Conservation (phyloP, 2,113 vertebrate genomes). For the Xiphorhynchus elegans region DNA sequence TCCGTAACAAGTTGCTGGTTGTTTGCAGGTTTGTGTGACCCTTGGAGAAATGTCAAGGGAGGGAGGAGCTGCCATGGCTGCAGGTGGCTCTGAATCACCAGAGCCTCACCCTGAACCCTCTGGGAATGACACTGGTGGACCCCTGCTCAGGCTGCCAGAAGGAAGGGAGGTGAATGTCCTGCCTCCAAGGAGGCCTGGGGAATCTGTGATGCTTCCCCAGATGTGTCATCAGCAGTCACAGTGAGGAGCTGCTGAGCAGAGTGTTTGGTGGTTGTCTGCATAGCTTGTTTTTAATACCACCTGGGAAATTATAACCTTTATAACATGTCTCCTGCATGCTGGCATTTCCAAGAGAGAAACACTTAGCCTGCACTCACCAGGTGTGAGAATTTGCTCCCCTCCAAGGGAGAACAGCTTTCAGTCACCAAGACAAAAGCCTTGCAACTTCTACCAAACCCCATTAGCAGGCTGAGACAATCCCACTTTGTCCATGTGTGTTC, state of each 20-base stretch:
- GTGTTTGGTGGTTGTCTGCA: neutral
- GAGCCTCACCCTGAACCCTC: neutral
- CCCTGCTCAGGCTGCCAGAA: neutral
- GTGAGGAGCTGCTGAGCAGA: slow-evolving; percentile 19
- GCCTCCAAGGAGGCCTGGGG: neutral
- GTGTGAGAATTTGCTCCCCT: neutral
- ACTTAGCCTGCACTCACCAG: neutral
- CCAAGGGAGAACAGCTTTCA: neutral
- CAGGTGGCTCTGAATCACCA: neutral
- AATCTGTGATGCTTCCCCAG: neutral
- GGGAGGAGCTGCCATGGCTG: neutral
- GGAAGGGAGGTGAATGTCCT: neutral
- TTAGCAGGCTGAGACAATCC: neutral
- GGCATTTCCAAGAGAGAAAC: neutral
- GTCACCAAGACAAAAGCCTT: neutral
- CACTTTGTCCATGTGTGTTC: neutral
- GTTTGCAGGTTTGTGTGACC: neutral
- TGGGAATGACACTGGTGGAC: neutral
- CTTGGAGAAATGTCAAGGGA: neutral
- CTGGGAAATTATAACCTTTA: neutral
- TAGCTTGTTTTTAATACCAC: neutral
- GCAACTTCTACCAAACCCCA: neutral
- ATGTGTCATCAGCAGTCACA: neutral
- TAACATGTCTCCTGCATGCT: neutral
- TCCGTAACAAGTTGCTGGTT: neutral